Conservation (phyloP, 2,113 vertebrate species). For the Callipepla californica region DNA sequence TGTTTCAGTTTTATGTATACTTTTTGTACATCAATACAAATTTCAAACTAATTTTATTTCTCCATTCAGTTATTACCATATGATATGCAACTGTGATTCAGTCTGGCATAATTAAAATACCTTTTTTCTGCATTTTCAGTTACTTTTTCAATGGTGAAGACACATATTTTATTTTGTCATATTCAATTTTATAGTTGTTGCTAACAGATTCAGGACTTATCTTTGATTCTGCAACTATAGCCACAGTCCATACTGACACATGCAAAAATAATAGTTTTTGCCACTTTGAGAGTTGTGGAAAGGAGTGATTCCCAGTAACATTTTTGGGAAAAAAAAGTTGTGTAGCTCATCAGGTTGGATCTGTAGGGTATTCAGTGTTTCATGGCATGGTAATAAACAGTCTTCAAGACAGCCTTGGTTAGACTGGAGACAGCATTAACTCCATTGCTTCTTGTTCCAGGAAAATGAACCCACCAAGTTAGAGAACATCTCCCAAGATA, state of each 20-base stretch:
- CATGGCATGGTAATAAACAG: not conserved
- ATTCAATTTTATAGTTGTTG: not conserved
- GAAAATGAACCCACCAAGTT: not conserved
- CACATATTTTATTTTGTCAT: rapidly evolving
- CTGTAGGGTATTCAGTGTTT: not conserved
- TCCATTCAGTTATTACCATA: not conserved
- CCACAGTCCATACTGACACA: not conserved
- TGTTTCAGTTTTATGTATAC: not conserved
- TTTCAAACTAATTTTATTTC: not conserved
- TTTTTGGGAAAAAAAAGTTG: not conserved
- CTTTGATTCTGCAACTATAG: not conserved
- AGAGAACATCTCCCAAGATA: not conserved
- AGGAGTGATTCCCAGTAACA: not conserved
- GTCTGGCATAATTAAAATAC: not conserved
- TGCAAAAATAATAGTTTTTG: not conserved
- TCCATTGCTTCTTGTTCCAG: not conserved
- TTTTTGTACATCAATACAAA: not conserved
- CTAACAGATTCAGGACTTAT: not conserved
- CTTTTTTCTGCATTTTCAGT: not conserved
- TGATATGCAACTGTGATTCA: not conserved
- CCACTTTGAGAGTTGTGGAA: not conserved
- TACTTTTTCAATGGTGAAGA: not conserved
- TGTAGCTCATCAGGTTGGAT: not conserved
- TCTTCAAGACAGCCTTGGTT: not conserved
- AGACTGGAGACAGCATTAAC: not conserved